Base-by-base conservation (phyloP, 2,797 vertebrate species). In the Melanotaenia parkinsoni region DNA sequence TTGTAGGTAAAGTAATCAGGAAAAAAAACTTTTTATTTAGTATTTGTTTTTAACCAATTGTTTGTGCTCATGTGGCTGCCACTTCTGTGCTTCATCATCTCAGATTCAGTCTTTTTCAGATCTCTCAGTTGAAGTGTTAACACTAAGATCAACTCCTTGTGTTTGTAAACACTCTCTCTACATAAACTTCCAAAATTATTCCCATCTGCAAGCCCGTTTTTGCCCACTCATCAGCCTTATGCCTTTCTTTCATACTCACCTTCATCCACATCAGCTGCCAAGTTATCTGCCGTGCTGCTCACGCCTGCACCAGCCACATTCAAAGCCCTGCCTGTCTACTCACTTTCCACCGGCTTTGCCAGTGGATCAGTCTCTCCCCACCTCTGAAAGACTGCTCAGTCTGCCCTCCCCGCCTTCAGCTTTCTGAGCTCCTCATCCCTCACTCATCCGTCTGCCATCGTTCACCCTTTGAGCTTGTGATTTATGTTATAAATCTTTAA, bases 331-430 rank as follows among this genome's bases (percentile, higher is more conserved):
- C 26, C 61, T 40, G 33, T 18, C 53, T n/a, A 1, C 40, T 58
- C 56, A 32, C 45, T 65, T 51, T 47, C 18, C 1, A 45, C 30
- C 40, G 13, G 38, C 58, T 67, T 37, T 56, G 58, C 22, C 63
- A 61, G 22, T 47, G 58, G 58, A 67, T 74, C 64, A 37, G 16
- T 35, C 14, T 57, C 64, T 62, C 18, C 43, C 70, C 43, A 20
- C 51, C 37, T 51, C 22, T 58, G 30, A 50, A 62, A 58, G 57
- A 37, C 32, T 2, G 45, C 20, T 53, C 56, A 5, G 24, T 72
- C 33, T 51, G 24, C 20, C 33, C 43, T 30, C 18, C 12, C 18
- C 12, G 50, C 40, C 37, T 57, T 57, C 24, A 58, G 43, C 56
- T n/a, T 38, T 20, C 5, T 59, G 32, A 59, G 43, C 33, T 72